Evolutionary conservation across 30 jellyfish, hydroid and myxozoan genomes (phyloP), one percentile per base, ranked within the genome.

Genomic region (Pelagia noctiluca): DNA sequence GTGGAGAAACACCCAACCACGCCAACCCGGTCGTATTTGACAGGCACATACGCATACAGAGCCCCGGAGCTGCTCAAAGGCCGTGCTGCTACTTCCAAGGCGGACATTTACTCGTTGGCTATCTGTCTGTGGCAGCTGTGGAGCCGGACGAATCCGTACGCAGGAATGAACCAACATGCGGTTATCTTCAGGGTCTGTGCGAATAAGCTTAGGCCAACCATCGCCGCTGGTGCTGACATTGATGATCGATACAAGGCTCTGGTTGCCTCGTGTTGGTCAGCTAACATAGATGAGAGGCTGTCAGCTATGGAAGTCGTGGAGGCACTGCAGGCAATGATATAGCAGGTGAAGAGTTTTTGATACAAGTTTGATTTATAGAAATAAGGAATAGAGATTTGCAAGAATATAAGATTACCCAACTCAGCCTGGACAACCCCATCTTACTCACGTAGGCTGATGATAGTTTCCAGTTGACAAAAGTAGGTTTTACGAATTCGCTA

Each of bases 21-120:
- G 26, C 88, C 91, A 2, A 61, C 86, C 0, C 72, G 92, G 11
- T 61, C 90, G 1, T 80, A 80, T 31, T 50, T 91, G 60, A 91
- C 98, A 3, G 98, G 98, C 16, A 91, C 98, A 3, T 91, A 76
- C 66, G 98, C 98, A 0, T 91, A 76, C 85, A 68, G 98, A 57
- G 96, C 98, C n/a, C 98, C 98, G 19, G 98, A 91, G 49, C 89
- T 91, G 64, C 72, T 84, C 0, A 62, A 76, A 48, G 98, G 98
- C 13, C 66, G 73, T n/a, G 13, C 89, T 8, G 96, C 95, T 3
- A 74, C 89, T 37, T 42, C 93, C 16, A 79, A 78, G 30, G 94
- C 96, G n/a, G 98, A 91, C 50, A 50, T 91, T 18, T 91, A 70
- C 74, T 88, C 98, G 16, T 74, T 91, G 3, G 97, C 92, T 33